These are phyloP conservation scores for Branchinecta sandiegonensis DNA, from an alignment of 2,888 invertebrate genomes.

Conservation along the genomic window DNA sequence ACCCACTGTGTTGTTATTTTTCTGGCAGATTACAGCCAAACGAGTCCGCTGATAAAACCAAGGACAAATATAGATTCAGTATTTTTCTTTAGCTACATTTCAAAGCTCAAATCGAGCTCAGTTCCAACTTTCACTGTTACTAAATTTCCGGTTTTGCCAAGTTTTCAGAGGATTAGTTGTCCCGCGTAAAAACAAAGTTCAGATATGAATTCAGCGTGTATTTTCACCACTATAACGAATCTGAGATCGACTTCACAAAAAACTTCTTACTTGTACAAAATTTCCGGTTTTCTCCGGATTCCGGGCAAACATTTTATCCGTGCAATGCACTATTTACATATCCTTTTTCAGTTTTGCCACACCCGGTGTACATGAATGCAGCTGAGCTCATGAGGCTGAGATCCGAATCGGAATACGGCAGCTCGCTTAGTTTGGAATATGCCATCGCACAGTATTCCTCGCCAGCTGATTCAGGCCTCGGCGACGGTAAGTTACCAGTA, in stretches of 20 bases:
- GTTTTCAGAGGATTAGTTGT: background rate
- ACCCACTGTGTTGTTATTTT: too few relatives aligned
- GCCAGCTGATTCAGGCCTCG: background rate
- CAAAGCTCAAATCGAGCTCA: background rate
- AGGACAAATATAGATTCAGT: too few relatives aligned
- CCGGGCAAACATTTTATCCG: too few relatives aligned
- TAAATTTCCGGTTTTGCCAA: background rate
- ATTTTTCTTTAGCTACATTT: background rate
- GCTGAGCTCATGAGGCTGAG: slow-evolving; percentile 67
- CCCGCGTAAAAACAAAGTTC: background rate
- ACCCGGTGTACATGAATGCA: slow-evolving; percentile 83
- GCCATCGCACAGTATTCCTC: background rate
- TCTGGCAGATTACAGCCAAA: too few relatives aligned
- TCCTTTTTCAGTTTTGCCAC: slow-evolving; percentile 36
- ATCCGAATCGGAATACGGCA: background rate
- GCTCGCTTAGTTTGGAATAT: background rate
- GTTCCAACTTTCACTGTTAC: too few relatives aligned
- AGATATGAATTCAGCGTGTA: background rate
- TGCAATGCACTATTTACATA: too few relatives aligned
- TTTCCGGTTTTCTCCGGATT: too few relatives aligned
- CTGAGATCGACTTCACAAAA: too few relatives aligned
- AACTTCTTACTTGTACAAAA: too few relatives aligned
- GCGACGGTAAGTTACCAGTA: background rate
- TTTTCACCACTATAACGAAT: too few relatives aligned
- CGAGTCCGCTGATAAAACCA: too few relatives aligned